Percentiles rank a stretch among this genome's conserved stretches.
phyloP scores from a whole-genome alignment of 1,140 invertebrate species.

The Rhopalosiphum padi region DNA sequence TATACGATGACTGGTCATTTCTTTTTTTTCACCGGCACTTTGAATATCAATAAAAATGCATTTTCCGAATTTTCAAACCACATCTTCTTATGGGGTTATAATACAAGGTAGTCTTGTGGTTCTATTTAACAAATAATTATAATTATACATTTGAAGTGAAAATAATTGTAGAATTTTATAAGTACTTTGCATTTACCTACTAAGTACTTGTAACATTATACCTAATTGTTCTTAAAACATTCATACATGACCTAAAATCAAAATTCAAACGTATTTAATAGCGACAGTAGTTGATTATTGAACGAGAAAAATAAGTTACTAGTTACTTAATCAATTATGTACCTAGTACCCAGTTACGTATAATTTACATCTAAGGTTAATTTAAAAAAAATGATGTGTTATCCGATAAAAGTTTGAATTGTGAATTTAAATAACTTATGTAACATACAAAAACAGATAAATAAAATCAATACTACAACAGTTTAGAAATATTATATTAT shows the following conservation, averaged over 20 bases:
- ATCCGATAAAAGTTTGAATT: neutral
- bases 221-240: neutral
- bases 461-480: neutral
- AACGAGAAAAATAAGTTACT: neutral
- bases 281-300: neutral
- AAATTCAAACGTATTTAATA: neutral
- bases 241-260: neutral
- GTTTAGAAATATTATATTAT: neutral
- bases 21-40: neutral
- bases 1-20: neutral
- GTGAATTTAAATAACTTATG: neutral
- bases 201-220: neutral
- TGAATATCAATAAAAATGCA: neutral
- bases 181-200: neutral
- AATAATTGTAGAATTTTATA: constrained; percentile 29
- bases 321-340: neutral
- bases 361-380: constrained; percentile 12
- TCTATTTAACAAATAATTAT: neutral
- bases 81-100: neutral
- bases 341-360: neutral
- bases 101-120: constrained; percentile 44
- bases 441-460: neutral
- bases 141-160: neutral
- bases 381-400: constrained; percentile 1
- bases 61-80: constrained; percentile 7